Base-by-base conservation (phyloP, 2,113 vertebrate genomes). In the Trichechus manatus region DNA sequence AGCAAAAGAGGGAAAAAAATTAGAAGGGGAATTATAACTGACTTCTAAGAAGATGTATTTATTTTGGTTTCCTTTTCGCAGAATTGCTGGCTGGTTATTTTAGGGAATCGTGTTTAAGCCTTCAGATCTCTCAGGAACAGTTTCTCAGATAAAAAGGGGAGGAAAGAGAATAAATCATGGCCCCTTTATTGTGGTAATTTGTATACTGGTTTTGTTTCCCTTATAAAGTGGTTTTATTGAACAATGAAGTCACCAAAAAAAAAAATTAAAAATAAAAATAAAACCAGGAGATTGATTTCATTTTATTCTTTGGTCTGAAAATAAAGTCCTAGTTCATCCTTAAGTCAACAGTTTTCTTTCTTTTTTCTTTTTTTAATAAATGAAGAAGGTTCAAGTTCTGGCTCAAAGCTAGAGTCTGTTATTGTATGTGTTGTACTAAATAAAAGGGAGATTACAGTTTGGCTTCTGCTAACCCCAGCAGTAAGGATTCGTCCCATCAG, bases 21-120 rank as follows among this genome's bases (percentile, higher is more conserved):
- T 5, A 42, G 77, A 77, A 94, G 44, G 17, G 36, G 93, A 92
- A 86, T 95, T 79, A 83, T 87, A 96, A 50, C 83, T 96, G 93
- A 59, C 94, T 97, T 98, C 97, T 97, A 86, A 96, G 95, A 83
- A 74, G 91, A 78, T 91, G 56, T 93, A 95, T 91, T 98, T 98
- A 96, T 98, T 98, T 98, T 98, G 36, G 74, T 97, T 98, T 98
- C 97, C 90, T 97, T 97, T 98, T 93, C 96, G 44, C 42, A 93
- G 82, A 89, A 89, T 78, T 87, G 29, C 39, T 87, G 68, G 79
- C 66, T 97, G 80, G 87, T 89, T 97, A 89, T 98, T 98, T 97
- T 97, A 92, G 85, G 93, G 56, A 98, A 79, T 72, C 83, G 27
- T 88, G 81, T 95, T 98, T 97, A 98, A 98, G 96, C 91, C 77